Conservation (phyloP, 2,113 vertebrate species). For the Oplegnathus fasciatus region DNA sequence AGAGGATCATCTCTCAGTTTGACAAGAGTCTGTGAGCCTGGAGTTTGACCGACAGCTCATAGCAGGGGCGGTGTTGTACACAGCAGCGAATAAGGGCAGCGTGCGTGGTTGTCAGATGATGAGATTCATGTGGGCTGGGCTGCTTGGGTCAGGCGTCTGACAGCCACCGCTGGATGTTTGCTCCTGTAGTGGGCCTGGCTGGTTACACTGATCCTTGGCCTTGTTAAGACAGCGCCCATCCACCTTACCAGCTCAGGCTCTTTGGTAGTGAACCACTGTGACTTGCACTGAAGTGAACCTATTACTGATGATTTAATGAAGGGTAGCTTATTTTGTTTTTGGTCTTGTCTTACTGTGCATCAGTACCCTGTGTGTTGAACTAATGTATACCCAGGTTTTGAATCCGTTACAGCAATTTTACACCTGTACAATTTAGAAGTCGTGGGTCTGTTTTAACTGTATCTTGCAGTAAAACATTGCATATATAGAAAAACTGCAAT, state of each 20-base stretch:
- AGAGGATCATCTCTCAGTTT: constrained; percentile 59
- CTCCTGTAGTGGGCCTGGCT: constrained; percentile 18
- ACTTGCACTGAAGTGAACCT: not conserved
- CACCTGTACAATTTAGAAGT: not conserved
- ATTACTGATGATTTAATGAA: constrained; percentile 22
- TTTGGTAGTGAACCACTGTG: not conserved
- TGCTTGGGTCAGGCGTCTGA: constrained; percentile 54
- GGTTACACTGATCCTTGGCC: constrained; percentile 34
- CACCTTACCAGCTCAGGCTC: constrained; percentile 29
- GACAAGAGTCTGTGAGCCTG: constrained; percentile 53
- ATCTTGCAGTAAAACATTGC: not conserved
- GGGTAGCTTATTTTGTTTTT: not conserved
- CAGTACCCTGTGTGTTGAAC: not conserved
- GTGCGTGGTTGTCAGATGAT: constrained; percentile 59
- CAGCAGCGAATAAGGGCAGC: constrained; percentile 37
- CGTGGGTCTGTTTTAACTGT: not conserved
- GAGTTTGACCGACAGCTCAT: constrained; percentile 70
- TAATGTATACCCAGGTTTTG: not conserved
- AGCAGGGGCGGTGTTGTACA: constrained; percentile 36
- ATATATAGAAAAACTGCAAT: not conserved
- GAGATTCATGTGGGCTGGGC: constrained; percentile 44
- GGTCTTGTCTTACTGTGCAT: not conserved
- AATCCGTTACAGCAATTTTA: not conserved
- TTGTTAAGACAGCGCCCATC: constrained; percentile 26
- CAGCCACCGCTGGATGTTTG: constrained; percentile 47